phyloP scores from a whole-genome alignment of 2,888 invertebrate genomes.

The Dryadula phaetusa region DNA sequence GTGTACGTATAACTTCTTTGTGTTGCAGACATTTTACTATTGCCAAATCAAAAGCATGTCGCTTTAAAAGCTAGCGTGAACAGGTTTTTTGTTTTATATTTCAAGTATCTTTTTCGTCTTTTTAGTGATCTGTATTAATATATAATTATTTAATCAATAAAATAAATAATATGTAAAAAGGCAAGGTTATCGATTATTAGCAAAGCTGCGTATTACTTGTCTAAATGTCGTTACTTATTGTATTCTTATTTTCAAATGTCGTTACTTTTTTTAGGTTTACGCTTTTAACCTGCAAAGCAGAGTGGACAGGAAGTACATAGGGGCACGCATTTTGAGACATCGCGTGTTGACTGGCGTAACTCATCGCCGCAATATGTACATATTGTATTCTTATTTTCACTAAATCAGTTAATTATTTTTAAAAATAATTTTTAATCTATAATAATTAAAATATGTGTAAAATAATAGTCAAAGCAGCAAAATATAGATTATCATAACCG shows the following conservation, averaged over 20 bases:
- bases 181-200: not conserved
- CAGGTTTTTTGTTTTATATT: no score
- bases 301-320: no score
- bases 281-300: no score
- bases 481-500: no score
- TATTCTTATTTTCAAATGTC: not conserved
- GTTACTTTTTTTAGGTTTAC: no score
- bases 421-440: not conserved
- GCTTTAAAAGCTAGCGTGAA: no score
- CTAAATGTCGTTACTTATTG: not conserved
- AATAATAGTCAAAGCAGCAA: not conserved
- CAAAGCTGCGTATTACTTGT: not conserved
- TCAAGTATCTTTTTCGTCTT: no score
- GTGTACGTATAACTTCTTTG: not conserved
- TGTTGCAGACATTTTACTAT: not conserved
- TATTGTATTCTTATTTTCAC: no score
- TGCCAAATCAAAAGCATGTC: not conserved
- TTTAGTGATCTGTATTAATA: not conserved
- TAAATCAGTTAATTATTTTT: no score
- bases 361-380: not conserved
- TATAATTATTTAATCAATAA: not conserved
- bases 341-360: no score
- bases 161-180: no score
- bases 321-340: no score
- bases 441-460: not conserved